Conservation (phyloP, 2,888 invertebrate species). For the Blomia tropicalis region DNA sequence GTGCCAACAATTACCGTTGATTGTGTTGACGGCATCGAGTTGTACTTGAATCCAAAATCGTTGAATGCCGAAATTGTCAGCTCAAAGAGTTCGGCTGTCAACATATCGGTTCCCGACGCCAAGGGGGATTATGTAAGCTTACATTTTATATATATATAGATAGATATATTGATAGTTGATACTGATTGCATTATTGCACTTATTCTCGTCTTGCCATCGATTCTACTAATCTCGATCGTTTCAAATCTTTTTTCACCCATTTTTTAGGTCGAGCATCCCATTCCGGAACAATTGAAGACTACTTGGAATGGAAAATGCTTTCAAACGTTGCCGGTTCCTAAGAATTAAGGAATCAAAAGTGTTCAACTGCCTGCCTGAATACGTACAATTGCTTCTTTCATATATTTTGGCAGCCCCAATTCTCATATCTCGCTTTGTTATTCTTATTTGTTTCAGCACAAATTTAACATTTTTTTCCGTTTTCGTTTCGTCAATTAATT, state of each 20-base stretch:
- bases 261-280: conserved; percentile 61
- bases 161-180: too few species aligned
- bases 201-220: neutral
- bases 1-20: conserved; percentile 94
- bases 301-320: conserved; percentile 38
- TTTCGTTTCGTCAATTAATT: too few species aligned
- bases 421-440: too few species aligned
- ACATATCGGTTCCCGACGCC: conserved; percentile 69
- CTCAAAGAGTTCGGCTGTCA: conserved; percentile 98
- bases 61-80: conserved; percentile 76
- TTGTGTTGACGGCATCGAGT: conserved; percentile 96
- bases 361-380: too few species aligned
- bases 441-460: too few species aligned
- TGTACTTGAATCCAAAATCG: conserved; percentile 79
- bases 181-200: too few species aligned
- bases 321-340: conserved; percentile 36
- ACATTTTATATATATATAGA: neutral
- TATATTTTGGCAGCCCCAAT: too few species aligned
- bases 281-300: conserved; percentile 89
- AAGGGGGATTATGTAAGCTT: conserved; percentile 71
- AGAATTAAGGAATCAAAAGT: too few species aligned
- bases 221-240: neutral
- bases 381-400: too few species aligned
- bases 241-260: neutral
- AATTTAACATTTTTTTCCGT: too few species aligned